Base-by-base conservation (phyloP, 2,888 invertebrate genomes). In the Tenthredo distinguenda region DNA sequence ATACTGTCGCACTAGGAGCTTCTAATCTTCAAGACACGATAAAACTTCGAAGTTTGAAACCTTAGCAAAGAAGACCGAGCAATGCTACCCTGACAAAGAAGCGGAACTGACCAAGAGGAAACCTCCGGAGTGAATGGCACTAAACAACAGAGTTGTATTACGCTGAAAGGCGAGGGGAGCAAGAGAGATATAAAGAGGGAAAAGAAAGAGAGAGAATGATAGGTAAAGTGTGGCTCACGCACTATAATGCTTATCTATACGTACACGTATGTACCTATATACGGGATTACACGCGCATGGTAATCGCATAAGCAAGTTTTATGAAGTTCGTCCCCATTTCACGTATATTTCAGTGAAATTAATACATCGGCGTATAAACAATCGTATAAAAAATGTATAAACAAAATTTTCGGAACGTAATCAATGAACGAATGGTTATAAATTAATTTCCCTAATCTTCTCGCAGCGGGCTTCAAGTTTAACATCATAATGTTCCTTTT, bases 101-200 rank as follows among this genome's bases (percentile, higher is more conserved):
- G 71, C 55, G 79, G 81, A 72, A 84, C 85, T 58, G 83, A 58
- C 84, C 84, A 76, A 58, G 84, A 65, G 72, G 85, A 84, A 87
- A 87, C 87, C 88, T 88, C 87, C 86, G 88, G 86, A 89, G 88
- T 89, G 90, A 91, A 87, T 87, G 89, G 88, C 89, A 91, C 91
- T 91, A 91, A 91, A 91, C 91, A 91, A 91, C 90, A 88, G 90
- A 90, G 88, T 83, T 71, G 71, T 90, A 89, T 91, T 90, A 89
- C 86, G 88, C 89, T 88, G 89, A 89, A 90, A 87, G 88, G 88
- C 88, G 88, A 88, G 87, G 88, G 89, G 89, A 88, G 89, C 84
- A 86, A 81, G 68, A 65, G 68, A 47, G 68, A 83, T 21, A 34
- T 21, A 65, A 31, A 62, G 81, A 58, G n/a, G 65, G 37, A 50